Evolutionary conservation across 1,140 invertebrate species (phyloP), one percentile per base, ranked within the genome.

Genomic region (Micrasema minimum): DNA sequence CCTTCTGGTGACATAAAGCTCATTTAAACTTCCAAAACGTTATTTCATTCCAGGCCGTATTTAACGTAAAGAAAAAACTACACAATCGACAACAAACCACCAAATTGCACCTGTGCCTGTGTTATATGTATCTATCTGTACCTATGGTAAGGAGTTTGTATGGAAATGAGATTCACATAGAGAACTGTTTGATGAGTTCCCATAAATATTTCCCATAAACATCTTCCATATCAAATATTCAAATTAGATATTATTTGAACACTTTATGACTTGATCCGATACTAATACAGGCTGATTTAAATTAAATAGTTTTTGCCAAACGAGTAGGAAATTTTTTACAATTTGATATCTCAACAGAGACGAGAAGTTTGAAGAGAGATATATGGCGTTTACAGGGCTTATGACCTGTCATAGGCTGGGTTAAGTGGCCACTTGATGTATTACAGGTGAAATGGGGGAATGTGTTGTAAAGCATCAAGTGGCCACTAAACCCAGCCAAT

Each of bases 211-310:
- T 59, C 12, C n/a, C n/a, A n/a, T 16, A 22, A 51, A 51, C 48
- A 51, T 51, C 48, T 43, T 59, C 16, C 35, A 20, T 41, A 59
- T 59, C 55, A 43, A 59, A 59, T 43, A 59, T 59, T 59, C 11
- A 59, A 59, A 59, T 59, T 11, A 18, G 16, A 31, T 31, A 31
- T 20, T 41, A 38, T 43, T 16, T 55, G 11, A 55, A 55, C 37
- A 23, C 37, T 20, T 2, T 59, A 22, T 51, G 35, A 18, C 18
- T 59, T 7, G 37, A 41, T 22, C 48, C 18, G 5, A 11, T 31
- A 31, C 26, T 7, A 31, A 31, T 31, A 31, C 26, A 31, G 26
- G 26, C 26, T 31, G 26, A 31, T 31, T 31, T 31, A 31, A 31
- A 31, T 31, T 4, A 31, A 31, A 31, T 31, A n/a, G n/a, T n/a